Conservation (phyloP, 2,113 vertebrate genomes). For the Bambusicola thoracicus region DNA sequence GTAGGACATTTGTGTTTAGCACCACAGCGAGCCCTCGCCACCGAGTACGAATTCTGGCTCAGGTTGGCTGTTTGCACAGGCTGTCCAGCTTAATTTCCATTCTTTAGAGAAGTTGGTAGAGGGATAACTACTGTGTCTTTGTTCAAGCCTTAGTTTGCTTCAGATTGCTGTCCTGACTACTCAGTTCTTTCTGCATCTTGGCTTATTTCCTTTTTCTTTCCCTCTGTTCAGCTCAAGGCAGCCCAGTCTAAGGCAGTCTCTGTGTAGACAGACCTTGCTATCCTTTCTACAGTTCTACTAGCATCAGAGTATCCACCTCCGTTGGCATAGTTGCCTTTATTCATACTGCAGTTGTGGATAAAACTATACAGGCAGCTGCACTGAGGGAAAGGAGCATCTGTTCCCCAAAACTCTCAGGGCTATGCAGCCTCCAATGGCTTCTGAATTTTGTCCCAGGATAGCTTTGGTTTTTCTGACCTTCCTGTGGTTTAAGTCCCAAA, state of each 20-base stretch:
- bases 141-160: background rate
- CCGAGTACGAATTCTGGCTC: background rate
- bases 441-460: background rate
- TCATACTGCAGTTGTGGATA: background rate
- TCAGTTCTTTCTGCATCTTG: background rate
- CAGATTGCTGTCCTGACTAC: background rate
- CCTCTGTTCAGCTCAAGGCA: background rate
- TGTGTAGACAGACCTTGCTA: background rate
- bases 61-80: background rate
- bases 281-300: background rate
- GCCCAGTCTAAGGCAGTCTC: background rate
- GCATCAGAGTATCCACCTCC: too few relatives aligned
- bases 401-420: background rate
- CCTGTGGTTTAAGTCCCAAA: background rate
- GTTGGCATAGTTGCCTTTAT: background rate
- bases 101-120: background rate
- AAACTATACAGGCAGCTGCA: background rate
- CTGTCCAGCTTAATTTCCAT: background rate
- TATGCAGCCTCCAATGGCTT: background rate
- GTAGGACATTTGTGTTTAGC: conserved; percentile 61
- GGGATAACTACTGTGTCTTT: too few relatives aligned
- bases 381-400: background rate
- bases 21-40: background rate
- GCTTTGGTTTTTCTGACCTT: background rate
- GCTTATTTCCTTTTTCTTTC: background rate